Evolutionary conservation across 2,888 invertebrate genomes (phyloP), one percentile per base, ranked within the genome.

Genomic region (Sinohyriopsis cumingii): DNA sequence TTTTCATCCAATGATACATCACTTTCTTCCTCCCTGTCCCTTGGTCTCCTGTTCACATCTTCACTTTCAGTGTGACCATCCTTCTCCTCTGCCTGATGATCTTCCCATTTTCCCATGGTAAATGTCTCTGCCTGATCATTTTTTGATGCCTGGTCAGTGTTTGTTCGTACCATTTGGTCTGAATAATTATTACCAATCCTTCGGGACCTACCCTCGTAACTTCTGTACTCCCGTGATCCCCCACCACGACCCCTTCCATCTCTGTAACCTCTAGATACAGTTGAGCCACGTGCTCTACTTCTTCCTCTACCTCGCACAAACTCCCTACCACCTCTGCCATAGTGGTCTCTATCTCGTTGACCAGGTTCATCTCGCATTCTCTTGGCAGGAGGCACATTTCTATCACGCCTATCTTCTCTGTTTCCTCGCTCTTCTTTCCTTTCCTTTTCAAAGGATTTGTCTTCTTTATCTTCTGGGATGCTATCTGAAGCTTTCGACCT

Each of bases 1-100:
- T 82, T 82, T 67, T 89, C 89, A 70, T 89, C 89, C 7, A 82
- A 84, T 54, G 84, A 84, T 7, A 78, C 78, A 71, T 86, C 86
- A 74, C 84, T 84, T 33, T 83, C 84, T 57, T 85, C 84, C 75
- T 84, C 85, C 61, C 78, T 77, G 19, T 78, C 82, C 45, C 84
- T 76, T 9, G 83, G 76, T 57, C 82, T 74, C 64, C 78, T 81
- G 12, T 71, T 73, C 22, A 76, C 72, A 19, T 80, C 80, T 55
- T 84, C 83, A 6, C 72, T 76, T 55, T 81, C 82, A 5, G 68
- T 69, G 5, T 67, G 66, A 55, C 70, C 59, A 55, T 76, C 76
- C 60, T 67, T 68, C 5, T 76, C 76, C 19, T 79, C 75, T 3
- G 70, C 68, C 7, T 65, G 33, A 56, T 28, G 56, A 55, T 61